phyloP scores from a whole-genome alignment of 2,797 vertebrate genomes.

The Austrolebias charrua region DNA sequence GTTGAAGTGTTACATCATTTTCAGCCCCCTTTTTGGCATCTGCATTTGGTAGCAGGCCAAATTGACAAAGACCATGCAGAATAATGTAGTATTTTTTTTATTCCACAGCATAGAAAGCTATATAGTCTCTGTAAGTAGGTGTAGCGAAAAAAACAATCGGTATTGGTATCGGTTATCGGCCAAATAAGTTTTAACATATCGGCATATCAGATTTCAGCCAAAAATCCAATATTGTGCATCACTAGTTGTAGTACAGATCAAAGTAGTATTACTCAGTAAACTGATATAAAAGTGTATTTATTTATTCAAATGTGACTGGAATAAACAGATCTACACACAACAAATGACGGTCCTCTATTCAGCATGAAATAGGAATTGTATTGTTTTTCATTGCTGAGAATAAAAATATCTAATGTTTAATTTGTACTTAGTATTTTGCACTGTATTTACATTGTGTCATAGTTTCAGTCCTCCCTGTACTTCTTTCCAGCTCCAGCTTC shows the following conservation, averaged over 20 bases:
- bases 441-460: constrained; percentile 73
- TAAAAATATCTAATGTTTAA: constrained; percentile 48
- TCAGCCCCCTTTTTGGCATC: no score
- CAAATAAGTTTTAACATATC: no score
- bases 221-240: no score
- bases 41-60: no score
- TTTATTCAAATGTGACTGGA: constrained; percentile 50
- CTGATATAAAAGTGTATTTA: constrained; percentile 76
- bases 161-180: no score
- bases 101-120: no score
- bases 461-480: constrained; percentile 67
- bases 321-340: constrained; percentile 56
- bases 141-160: no score
- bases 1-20: no score
- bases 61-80: no score
- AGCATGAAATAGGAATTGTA: constrained; percentile 61
- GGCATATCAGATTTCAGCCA: no score
- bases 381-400: constrained; percentile 51
- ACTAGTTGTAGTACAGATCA: constrained; percentile 5
- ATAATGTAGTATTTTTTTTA: no score
- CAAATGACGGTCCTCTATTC: constrained; percentile 53
- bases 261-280: constrained; percentile 21
- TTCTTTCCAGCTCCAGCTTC: constrained; percentile 79
- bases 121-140: no score
- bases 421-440: constrained; percentile 43